Conservation (phyloP, 2,888 invertebrate species). For the Drosophila parthenogenetica region DNA sequence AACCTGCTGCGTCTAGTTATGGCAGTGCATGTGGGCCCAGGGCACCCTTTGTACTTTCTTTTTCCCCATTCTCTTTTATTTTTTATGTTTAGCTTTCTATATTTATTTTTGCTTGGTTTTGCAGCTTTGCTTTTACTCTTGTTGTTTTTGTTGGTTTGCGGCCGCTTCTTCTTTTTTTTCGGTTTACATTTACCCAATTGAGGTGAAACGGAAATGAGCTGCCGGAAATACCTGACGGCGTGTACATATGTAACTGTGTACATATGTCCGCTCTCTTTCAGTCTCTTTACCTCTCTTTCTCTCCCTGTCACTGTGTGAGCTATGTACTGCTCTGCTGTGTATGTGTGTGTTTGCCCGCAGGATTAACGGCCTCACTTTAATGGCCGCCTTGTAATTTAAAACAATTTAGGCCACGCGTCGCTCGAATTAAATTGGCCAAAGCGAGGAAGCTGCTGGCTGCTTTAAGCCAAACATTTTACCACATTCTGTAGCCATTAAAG, state of each 20-base stretch:
- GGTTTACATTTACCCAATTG: constrained; percentile 69
- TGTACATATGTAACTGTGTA: constrained; percentile 53
- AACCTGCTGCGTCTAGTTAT: constrained; percentile 55
- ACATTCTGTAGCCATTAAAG: constrained; percentile 38
- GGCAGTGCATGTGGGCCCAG: constrained; percentile 61
- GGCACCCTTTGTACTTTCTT: constrained; percentile 35
- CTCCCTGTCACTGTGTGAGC: constrained; percentile 21
- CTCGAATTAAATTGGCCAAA: constrained; percentile 54
- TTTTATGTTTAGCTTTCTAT: constrained; percentile 34
- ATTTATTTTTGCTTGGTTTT: constrained; percentile 61
- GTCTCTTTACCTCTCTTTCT: constrained; percentile 6
- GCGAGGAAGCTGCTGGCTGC: constrained; percentile 33
- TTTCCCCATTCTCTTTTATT: constrained; percentile 7
- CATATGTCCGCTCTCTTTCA: constrained; percentile 17
- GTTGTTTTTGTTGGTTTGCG: constrained; percentile 20
- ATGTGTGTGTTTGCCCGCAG: constrained; percentile 33
- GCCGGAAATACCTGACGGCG: constrained; percentile 78
- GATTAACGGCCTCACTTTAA: constrained; percentile 65
- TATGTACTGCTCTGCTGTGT: constrained; percentile 18
- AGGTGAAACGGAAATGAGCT: constrained; percentile 82
- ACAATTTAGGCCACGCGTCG: constrained; percentile 76
- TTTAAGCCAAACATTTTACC: constrained; percentile 21
- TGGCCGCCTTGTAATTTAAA: constrained; percentile 75
- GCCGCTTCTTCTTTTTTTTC: constrained; percentile 41
- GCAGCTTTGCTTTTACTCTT: constrained; percentile 43